Evolutionary conservation across 2,113 vertebrate genomes (phyloP).

Genomic region (Alethe diademata): DNA sequence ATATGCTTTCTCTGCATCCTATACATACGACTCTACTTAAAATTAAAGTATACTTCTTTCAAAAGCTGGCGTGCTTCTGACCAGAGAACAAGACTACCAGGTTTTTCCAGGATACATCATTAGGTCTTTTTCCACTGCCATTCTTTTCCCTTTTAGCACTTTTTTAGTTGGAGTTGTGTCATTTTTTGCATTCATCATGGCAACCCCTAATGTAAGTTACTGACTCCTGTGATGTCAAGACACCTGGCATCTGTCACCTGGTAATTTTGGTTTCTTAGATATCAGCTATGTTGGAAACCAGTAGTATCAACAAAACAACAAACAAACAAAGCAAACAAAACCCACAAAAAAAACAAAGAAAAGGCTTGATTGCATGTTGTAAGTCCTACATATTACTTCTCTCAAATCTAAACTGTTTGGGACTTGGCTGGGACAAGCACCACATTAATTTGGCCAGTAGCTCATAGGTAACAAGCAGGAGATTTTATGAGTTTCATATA

Average conservation of each 20-base stretch:
- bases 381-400: background rate
- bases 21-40: background rate
- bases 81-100: background rate
- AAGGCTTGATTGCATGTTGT: background rate
- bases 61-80: background rate
- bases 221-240: background rate
- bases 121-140: background rate
- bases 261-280: background rate
- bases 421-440: background rate
- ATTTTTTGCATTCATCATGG: background rate
- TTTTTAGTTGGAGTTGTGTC: background rate
- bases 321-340: background rate
- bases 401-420: background rate
- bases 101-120: background rate
- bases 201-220: rapidly evolving
- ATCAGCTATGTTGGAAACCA: background rate
- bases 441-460: background rate
- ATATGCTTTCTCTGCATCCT: background rate
- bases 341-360: background rate
- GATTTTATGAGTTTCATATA: background rate
- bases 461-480: background rate
- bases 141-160: background rate
- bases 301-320: background rate
- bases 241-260: background rate
- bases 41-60: background rate